Conservation (phyloP, 2,113 vertebrate genomes). For the Seriola quinqueradiata region DNA sequence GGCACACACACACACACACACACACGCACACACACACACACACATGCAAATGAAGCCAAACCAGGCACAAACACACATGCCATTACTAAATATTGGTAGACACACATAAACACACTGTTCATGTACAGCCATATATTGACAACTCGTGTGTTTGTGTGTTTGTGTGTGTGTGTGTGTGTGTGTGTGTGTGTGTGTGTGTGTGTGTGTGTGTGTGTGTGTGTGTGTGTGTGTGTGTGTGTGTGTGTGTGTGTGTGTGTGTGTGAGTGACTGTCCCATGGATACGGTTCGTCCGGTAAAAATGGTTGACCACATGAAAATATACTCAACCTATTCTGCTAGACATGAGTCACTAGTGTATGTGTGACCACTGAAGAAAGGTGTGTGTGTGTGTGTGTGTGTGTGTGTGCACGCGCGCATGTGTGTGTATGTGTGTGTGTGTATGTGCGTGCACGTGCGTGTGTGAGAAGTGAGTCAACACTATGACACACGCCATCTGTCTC, state of each 20-base stretch:
- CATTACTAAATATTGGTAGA: constrained; percentile 7
- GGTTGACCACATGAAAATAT: constrained; percentile 81
- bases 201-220: constrained; percentile 31
- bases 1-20: constrained; percentile 13
- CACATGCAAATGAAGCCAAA: constrained; percentile 39
- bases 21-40: constrained; percentile 9
- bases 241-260: constrained; percentile 1
- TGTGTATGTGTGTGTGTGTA: constrained; percentile 57
- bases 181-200: too few species aligned
- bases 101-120: constrained; percentile 15
- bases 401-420: constrained; percentile 21
- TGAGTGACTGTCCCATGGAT: constrained; percentile 34
- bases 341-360: constrained; percentile 77
- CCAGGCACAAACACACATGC: constrained; percentile 26
- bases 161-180: too few species aligned
- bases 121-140: constrained; percentile 28
- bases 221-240: constrained; percentile 4
- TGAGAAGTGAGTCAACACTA: constrained; percentile 63
- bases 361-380: constrained; percentile 49
- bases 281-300: constrained; percentile 52
- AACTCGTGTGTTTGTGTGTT: constrained; percentile 17
- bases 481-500: constrained; percentile 76
- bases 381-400: constrained; percentile 41
- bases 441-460: constrained; percentile 27
- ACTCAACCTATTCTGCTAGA: constrained; percentile 69